phyloP scores from a whole-genome alignment of 2,888 invertebrate genomes.

The Clusia tigrina region DNA sequence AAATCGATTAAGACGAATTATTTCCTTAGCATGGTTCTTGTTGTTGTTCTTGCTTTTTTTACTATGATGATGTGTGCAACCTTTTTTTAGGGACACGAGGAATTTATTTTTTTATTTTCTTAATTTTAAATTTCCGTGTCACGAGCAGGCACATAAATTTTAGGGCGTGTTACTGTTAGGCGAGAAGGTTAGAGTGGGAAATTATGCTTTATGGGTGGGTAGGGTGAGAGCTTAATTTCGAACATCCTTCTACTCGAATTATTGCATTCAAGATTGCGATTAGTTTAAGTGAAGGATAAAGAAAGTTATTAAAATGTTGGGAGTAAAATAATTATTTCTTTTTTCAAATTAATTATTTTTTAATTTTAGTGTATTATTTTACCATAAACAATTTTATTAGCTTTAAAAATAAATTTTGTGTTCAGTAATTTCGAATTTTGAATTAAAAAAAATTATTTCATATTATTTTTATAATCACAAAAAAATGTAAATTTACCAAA shows the following conservation, averaged over 20 bases:
- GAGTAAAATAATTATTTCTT: neutral
- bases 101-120: neutral
- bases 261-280: neutral
- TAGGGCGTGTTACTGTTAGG: constrained; percentile 14
- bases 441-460: no score
- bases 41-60: constrained; percentile 11
- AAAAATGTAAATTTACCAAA: no score
- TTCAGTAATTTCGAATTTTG: no score
- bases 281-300: neutral
- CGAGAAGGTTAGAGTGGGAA: neutral
- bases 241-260: constrained; percentile 11
- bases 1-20: constrained; percentile 33
- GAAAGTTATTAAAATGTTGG: neutral
- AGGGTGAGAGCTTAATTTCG: neutral
- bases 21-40: constrained; percentile 18
- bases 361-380: neutral
- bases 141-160: constrained; percentile 11
- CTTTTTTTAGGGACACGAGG: neutral
- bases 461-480: no score
- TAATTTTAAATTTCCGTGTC: constrained; percentile 9
- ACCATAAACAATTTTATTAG: neutral
- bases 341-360: neutral
- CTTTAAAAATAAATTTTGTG: neutral
- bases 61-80: neutral
- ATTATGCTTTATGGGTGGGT: constrained; percentile 17